A percentile compares a stretch with the other conserved stretches of the same genome.
Evolutionary conservation across 1,140 invertebrate species (phyloP).

Genomic region (Sycobia sp.): DNA sequence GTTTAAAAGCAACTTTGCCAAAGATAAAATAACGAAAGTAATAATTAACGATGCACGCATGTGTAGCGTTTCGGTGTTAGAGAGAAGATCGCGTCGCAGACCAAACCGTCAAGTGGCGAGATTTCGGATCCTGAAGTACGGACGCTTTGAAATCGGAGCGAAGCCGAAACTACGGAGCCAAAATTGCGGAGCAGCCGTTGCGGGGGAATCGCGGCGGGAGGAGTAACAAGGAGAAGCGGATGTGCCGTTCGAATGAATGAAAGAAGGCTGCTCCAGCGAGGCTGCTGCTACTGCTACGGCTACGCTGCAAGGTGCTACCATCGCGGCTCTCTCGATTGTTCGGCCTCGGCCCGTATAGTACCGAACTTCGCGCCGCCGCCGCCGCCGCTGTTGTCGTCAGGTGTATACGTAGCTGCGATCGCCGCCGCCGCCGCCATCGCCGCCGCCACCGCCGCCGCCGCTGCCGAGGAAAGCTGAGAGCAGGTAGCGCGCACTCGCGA

Average conservation of each 20-base stretch:
- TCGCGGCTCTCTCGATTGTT: conserved; percentile 28
- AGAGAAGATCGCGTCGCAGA: too few relatives aligned
- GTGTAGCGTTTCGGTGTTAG: too few relatives aligned
- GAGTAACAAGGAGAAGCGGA: conserved; percentile 29
- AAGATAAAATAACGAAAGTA: too few relatives aligned
- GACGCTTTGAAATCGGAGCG: too few relatives aligned
- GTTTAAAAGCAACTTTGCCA: too few relatives aligned
- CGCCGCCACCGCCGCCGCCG: too few relatives aligned
- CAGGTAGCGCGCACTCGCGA: conserved; percentile 30
- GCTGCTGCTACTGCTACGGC: conserved; percentile 6
- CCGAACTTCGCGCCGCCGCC: conserved; percentile 1
- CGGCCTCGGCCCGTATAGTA: conserved; percentile 24
- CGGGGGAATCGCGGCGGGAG: neutral
- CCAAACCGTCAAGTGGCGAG: too few relatives aligned
- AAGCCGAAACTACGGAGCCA: too few relatives aligned
- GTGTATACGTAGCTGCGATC: conserved; percentile 28
- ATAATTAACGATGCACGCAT: neutral
- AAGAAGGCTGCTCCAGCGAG: too few relatives aligned
- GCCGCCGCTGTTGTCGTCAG: conserved; percentile 26
- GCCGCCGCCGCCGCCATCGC: neutral
- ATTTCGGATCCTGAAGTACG: too few relatives aligned
- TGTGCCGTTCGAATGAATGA: conserved; percentile 31
- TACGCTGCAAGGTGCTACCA: conserved; percentile 29
- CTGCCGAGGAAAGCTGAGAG: conserved; percentile 1
- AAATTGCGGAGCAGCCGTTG: neutral